Evolutionary conservation across 2,888 invertebrate genomes (phyloP).

Genomic region (Eupithecia subumbrata): DNA sequence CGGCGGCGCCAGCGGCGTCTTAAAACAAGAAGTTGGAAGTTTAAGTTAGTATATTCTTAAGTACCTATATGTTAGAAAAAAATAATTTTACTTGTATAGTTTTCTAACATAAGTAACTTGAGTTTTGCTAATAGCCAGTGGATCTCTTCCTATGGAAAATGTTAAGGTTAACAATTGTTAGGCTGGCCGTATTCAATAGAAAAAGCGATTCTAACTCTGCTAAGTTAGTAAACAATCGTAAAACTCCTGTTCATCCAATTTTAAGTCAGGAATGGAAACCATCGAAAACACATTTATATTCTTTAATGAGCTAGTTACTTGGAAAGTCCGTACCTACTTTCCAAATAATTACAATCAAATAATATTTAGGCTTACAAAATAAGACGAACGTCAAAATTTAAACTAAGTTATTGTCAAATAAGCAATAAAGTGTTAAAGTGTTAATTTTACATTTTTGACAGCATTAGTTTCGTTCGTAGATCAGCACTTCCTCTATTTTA

Average conservation of each 20-base stretch:
- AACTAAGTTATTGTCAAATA: background rate
- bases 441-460: background rate
- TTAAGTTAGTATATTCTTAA: too few species aligned
- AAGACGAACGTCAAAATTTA: background rate
- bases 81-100: too few species aligned
- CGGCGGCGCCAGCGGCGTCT: background rate
- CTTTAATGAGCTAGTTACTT: too few species aligned
- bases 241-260: background rate
- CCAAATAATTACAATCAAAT: background rate
- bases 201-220: background rate
- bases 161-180: background rate
- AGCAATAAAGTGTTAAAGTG: background rate
- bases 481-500: background rate
- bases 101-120: background rate
- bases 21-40: background rate
- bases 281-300: background rate
- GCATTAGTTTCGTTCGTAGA: background rate
- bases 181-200: background rate
- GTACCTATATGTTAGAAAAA: too few species aligned
- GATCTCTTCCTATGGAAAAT: background rate
- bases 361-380: too few species aligned
- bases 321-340: background rate
- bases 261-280: background rate
- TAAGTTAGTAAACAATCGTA: background rate
- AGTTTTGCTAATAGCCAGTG: background rate